phyloP scores from a whole-genome alignment of 2,888 invertebrate species.

The Clanis bilineata region DNA sequence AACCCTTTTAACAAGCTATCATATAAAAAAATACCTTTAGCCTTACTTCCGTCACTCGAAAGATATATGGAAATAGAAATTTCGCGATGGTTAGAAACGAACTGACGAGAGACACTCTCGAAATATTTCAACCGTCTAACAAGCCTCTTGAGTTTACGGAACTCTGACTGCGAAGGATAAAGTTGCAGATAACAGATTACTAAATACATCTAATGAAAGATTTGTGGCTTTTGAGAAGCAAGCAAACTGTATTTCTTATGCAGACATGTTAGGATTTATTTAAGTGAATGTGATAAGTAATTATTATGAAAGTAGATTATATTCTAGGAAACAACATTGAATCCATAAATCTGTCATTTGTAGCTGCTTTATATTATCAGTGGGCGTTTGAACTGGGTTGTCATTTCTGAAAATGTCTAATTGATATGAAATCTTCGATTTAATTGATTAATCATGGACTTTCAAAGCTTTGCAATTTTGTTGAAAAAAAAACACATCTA shows the following conservation, averaged over 20 bases:
- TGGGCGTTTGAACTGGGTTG: no score
- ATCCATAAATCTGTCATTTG: no score
- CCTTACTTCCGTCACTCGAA: slow-evolving; percentile 1
- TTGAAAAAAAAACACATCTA: no score
- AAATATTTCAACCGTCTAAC: slow-evolving; percentile 40
- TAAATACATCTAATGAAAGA: slow-evolving; percentile 15
- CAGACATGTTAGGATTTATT: neutral
- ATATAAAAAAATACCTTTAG: neutral
- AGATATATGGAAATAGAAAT: slow-evolving; percentile 27
- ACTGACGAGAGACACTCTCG: slow-evolving; percentile 32
- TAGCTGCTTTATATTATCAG: no score
- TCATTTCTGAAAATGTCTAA: no score
- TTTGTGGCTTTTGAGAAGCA: slow-evolving; percentile 6
- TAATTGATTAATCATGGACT: no score
- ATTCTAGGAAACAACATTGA: neutral
- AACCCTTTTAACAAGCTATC: neutral
- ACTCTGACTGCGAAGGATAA: slow-evolving; percentile 18
- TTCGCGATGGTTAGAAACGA: slow-evolving; percentile 29
- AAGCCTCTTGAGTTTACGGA: slow-evolving; percentile 35
- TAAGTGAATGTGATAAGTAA: neutral
- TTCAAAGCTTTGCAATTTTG: no score
- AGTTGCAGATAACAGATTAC: slow-evolving; percentile 18
- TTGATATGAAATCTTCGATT: no score
- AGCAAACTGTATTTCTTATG: no score
- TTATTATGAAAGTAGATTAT: neutral